Evolutionary conservation across 1,140 invertebrate genomes (phyloP).

Genomic region (Pseudomyrmex concolor): DNA sequence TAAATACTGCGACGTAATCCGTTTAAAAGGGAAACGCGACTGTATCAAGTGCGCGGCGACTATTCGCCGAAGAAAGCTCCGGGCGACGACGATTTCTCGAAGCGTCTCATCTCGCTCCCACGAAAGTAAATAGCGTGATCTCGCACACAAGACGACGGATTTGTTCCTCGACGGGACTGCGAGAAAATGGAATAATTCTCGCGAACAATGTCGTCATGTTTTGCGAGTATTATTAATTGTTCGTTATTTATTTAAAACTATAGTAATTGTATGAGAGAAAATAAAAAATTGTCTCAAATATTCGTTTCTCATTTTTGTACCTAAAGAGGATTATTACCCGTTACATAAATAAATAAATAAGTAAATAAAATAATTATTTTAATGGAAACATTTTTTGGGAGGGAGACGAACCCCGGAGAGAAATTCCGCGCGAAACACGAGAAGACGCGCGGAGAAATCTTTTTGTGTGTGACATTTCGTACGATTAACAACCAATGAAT

Average conservation of each 20-base stretch:
- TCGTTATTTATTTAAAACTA: background rate
- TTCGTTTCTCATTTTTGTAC: too few species aligned
- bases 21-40: constrained; percentile 72
- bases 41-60: constrained; percentile 66
- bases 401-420: background rate
- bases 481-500: background rate
- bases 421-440: background rate
- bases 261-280: background rate
- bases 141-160: constrained; percentile 15
- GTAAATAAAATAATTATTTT: too few species aligned
- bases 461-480: background rate
- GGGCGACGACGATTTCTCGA: constrained; percentile 10
- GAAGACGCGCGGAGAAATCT: background rate
- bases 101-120: background rate
- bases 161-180: background rate
- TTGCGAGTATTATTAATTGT: background rate
- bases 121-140: background rate
- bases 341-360: too few species aligned
- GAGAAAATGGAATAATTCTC: background rate
- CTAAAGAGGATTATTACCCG: too few species aligned
- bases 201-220: background rate
- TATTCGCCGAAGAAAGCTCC: constrained; percentile 67
- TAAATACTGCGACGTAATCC: constrained; percentile 82
- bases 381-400: background rate
- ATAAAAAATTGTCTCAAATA: too few species aligned